Conservation (phyloP, 2,113 vertebrate species). For the Isichthys henryi region DNA sequence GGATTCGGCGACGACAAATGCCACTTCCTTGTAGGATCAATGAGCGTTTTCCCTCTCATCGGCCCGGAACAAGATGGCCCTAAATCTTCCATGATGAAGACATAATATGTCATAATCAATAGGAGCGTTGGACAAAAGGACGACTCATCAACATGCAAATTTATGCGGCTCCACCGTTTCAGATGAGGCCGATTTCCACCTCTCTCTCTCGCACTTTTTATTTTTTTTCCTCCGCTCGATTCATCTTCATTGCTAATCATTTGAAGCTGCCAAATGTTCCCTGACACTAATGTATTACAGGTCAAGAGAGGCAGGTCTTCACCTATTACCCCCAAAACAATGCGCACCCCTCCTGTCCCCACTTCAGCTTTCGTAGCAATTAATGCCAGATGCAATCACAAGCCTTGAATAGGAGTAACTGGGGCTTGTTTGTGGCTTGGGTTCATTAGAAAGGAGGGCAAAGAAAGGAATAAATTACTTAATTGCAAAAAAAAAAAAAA, state of each 20-base stretch:
- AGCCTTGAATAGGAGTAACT: slow-evolving; percentile 98
- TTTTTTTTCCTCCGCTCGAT: slow-evolving; percentile 58
- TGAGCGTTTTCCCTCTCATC: slow-evolving; percentile 75
- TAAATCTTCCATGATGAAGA: slow-evolving; percentile 97
- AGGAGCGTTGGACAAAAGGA: slow-evolving; percentile 90
- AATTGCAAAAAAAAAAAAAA: slow-evolving; percentile 98
- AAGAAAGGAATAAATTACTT: slow-evolving; percentile 99
- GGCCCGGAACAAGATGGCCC: slow-evolving; percentile 82
- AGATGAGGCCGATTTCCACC: slow-evolving; percentile 78
- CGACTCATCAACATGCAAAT: slow-evolving; percentile 94
- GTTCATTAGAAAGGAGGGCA: slow-evolving; percentile 94
- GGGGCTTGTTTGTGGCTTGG: slow-evolving; percentile 98
- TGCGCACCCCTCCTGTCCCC: slow-evolving; percentile 80
- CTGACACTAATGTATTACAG: slow-evolving; percentile 91
- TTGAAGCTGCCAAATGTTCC: slow-evolving; percentile 83
- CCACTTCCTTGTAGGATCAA: slow-evolving; percentile 66
- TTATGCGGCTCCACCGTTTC: slow-evolving; percentile 82
- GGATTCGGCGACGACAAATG: slow-evolving; percentile 60
- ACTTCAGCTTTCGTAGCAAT: slow-evolving; percentile 97
- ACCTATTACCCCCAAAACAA: slow-evolving; percentile 91
- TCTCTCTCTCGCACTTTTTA: slow-evolving; percentile 27
- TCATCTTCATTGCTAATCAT: slow-evolving; percentile 85
- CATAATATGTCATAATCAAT: slow-evolving; percentile 98
- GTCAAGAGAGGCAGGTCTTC: slow-evolving; percentile 95
- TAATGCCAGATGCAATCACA: slow-evolving; percentile 98